Base-by-base conservation (phyloP, 2,113 vertebrate genomes). In the Neolamprologus cancellatus region DNA sequence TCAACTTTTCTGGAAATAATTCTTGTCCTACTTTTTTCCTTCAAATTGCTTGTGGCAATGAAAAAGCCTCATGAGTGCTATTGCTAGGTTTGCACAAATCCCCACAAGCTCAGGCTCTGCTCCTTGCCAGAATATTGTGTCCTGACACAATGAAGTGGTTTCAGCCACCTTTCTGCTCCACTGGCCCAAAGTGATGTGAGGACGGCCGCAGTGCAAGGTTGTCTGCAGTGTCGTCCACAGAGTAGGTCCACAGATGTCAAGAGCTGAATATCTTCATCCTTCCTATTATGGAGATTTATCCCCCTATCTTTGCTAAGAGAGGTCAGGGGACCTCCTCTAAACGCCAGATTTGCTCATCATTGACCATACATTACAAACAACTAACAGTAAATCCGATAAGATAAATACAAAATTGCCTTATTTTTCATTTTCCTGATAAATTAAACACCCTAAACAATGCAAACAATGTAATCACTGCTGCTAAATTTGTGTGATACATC, bases 141-240 rank as follows among this genome's bases (percentile, higher is more conserved):
- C 69, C 69, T 54, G 69, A 87, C 44, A 34, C 44, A 34, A 61
- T 78, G 78, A 84, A 30, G 69, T 17, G 30, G 61, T 80, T 55
- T 82, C 85, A 82, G 90, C 92, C 89, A 91, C 94, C 86, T 94
- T 92, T 90, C 91, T 93, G 92, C 92, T 92, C 82, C 81, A 78
- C 54, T 93, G 89, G 85, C 74, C 82, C 87, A 82, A 15, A 53
- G 78, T 25, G 90, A 84, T 80, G 78, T 79, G 84, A 81, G 90
- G 69, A 79, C 54, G 53, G 61, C 66, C 15, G 14, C 36, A 61
- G 36, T 82, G 84, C 64, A 52, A 82, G 44, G 54, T 57, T 79
- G 84, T 84, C 84, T 39, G 79, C 90, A 82, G 69, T 87, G 74
- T 20, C 9, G 71, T 84, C 59, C 82, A 28, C 57, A 23, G 18